Conservation (phyloP, 2,888 invertebrate genomes). For the Tetragonula carbonaria region DNA sequence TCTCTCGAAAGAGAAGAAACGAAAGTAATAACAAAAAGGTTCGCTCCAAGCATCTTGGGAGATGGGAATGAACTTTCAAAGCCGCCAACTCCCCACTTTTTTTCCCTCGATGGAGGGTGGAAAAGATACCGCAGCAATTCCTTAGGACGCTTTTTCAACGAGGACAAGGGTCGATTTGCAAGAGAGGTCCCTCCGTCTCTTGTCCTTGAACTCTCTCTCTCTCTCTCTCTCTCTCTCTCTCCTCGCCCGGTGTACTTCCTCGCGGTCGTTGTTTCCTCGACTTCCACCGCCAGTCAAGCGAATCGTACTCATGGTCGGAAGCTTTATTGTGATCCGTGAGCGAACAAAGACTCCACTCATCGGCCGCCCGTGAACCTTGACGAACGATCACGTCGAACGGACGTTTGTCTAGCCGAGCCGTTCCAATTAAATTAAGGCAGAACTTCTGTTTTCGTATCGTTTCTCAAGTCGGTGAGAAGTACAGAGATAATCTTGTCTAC, state of each 20-base stretch:
- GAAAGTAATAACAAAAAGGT: not conserved
- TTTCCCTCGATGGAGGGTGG: not conserved
- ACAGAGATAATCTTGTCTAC: not conserved
- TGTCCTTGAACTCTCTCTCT: conserved; percentile 59
- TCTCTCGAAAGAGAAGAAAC: too few species aligned
- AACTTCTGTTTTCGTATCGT: conserved; percentile 11
- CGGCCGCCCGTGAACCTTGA: conserved; percentile 48
- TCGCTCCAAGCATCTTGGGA: too few species aligned
- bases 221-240: too few species aligned
- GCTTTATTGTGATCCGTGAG: conserved; percentile 55
- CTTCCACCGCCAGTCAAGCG: conserved; percentile 63
- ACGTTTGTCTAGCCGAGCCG: conserved; percentile 26
- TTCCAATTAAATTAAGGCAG: conserved; percentile 44
- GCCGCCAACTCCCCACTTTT: too few species aligned
- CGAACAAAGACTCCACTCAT: conserved; percentile 59
- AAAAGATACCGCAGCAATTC: not conserved
- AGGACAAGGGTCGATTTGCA: conserved; percentile 39
- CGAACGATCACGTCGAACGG: conserved; percentile 30
- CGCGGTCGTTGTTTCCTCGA: conserved; percentile 59
- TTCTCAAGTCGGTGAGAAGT: not conserved
- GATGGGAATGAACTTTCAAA: not conserved
- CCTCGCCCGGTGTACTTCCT: conserved; percentile 47
- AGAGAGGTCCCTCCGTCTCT: conserved; percentile 41
- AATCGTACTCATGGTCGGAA: conserved; percentile 65
- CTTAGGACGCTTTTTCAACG: conserved; percentile 2